Conservation (phyloP, 2,113 vertebrate species). For the mouse (Mus musculus) region DNA sequence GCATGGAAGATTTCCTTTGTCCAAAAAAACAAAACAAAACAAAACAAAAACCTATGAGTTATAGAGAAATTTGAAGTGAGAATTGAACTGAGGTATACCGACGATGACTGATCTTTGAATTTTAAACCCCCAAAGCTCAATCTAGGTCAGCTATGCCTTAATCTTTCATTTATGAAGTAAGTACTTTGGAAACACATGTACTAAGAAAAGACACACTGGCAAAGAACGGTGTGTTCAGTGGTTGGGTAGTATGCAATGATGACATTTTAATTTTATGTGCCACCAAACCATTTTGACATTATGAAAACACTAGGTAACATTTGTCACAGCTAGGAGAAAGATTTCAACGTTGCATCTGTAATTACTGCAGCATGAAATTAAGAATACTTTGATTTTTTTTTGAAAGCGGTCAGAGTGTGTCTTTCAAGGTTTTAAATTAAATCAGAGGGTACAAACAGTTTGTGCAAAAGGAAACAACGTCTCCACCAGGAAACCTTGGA, state of each 20-base stretch:
- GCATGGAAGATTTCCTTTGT: slow-evolving; percentile 50
- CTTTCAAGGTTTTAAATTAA: slow-evolving; percentile 66
- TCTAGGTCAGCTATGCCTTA: slow-evolving; percentile 70
- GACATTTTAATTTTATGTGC: slow-evolving; percentile 78
- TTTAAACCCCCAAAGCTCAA: slow-evolving; percentile 59
- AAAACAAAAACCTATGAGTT: slow-evolving; percentile 51
- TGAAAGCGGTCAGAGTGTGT: slow-evolving; percentile 62
- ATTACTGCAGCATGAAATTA: slow-evolving; percentile 74
- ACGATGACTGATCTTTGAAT: slow-evolving; percentile 58
- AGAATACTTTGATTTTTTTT: slow-evolving; percentile 79
- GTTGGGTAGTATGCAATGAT: slow-evolving; percentile 66
- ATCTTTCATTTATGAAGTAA: slow-evolving; percentile 77
- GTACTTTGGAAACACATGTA: slow-evolving; percentile 72
- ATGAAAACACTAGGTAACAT: slow-evolving; percentile 75
- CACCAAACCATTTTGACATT: slow-evolving; percentile 77
- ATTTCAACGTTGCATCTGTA: slow-evolving; percentile 74
- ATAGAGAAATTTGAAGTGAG: slow-evolving; percentile 52
- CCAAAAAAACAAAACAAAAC: background rate
- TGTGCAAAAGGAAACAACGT: slow-evolving; percentile 46
- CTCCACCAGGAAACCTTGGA: background rate
- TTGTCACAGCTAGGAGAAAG: slow-evolving; percentile 74
- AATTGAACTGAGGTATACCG: slow-evolving; percentile 59
- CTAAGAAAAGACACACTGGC: slow-evolving; percentile 81
- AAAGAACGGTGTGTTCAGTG: slow-evolving; percentile 66
- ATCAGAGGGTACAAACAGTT: slow-evolving; percentile 58